Evolutionary conservation across 2,888 invertebrate genomes (phyloP), one percentile per base, ranked within the genome.

Genomic region (Lochmaea capreae): DNA sequence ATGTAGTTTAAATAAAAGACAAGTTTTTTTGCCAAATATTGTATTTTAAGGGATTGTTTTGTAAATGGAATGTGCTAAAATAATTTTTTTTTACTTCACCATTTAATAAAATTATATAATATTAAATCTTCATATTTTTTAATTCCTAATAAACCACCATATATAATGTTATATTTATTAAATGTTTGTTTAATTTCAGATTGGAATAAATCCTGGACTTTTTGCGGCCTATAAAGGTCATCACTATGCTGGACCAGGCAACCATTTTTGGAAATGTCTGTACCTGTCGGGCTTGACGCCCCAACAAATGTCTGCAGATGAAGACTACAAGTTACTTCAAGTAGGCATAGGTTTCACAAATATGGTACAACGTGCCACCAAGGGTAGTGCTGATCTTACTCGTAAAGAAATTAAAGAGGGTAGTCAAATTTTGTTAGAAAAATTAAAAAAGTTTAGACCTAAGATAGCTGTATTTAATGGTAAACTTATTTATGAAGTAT

Each of bases 261-360:
- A 99, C 89, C 99, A 99, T 89, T 98, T 99, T 89, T 99, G 98
- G 98, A 98, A 98, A 90, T 98, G 98, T 87, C 89, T 98, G 77
- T 97, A 96, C 88, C 89, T 98, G 80, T 96, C 97, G 65, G 98
- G 98, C 9, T 90, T 99, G 73, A 98, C 97, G 16, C 92, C 96
- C 74, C 97, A 97, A 85, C 97, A 97, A 86, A 94, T 98, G 94
- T 97, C 95, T 83, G 97, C 98, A 2, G 97, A 97, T 84, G 98
- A 98, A 88, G 98, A 99, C 88, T 95, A 94, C 86, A 96, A 96
- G 89, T 89, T 98, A 74, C 88, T 97, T 69, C 95, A 97, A 87
- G 94, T 94, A 86, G 98, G 98, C 76, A 98, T 99, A 85, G 98
- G 98, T 5, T 98, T 99, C 88, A 99, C 98, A 81, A 99, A 99